phyloP scores from a whole-genome alignment of 2,113 vertebrate genomes.

The Otolemur garnettii region DNA sequence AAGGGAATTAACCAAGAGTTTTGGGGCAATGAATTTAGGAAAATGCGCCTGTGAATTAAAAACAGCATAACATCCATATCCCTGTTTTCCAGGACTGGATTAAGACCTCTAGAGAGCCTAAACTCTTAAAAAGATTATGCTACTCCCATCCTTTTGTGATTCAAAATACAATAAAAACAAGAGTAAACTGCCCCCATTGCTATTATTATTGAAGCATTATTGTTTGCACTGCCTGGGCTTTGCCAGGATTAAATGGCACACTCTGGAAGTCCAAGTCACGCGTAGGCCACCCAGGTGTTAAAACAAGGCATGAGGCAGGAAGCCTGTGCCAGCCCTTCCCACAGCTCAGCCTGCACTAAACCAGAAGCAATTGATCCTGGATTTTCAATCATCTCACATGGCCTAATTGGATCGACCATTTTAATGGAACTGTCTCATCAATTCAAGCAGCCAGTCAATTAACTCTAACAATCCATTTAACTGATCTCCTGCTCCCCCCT shows the following conservation, averaged over 20 bases:
- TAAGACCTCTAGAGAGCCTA: background rate
- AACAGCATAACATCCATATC: background rate
- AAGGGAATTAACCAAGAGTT: slow-evolving; percentile 49
- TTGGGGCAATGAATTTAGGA: background rate
- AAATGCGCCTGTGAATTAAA: background rate
- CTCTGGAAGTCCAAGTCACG: background rate
- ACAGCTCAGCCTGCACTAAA: background rate
- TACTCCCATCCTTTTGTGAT: background rate
- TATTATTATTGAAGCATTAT: background rate
- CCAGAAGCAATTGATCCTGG: slow-evolving; percentile 47
- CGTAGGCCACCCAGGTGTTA: slow-evolving; percentile 53
- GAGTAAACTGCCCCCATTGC: background rate
- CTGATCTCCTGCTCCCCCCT: fast-evolving
- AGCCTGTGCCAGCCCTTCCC: background rate
- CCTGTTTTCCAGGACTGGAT: background rate
- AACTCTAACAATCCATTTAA: slow-evolving; percentile 26
- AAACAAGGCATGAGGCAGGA: background rate
- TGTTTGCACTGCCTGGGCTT: slow-evolving; percentile 36
- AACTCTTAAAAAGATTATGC: background rate
- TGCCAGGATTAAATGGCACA: slow-evolving; percentile 49
- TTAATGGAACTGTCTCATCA: slow-evolving; percentile 68
- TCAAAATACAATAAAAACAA: slow-evolving; percentile 48
- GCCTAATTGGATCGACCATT: slow-evolving; percentile 56
- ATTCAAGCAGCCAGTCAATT: slow-evolving; percentile 54
- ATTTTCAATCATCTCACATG: slow-evolving; percentile 55